Conservation (phyloP, 1,140 invertebrate genomes). For the Hylaeus anthracinus region DNA sequence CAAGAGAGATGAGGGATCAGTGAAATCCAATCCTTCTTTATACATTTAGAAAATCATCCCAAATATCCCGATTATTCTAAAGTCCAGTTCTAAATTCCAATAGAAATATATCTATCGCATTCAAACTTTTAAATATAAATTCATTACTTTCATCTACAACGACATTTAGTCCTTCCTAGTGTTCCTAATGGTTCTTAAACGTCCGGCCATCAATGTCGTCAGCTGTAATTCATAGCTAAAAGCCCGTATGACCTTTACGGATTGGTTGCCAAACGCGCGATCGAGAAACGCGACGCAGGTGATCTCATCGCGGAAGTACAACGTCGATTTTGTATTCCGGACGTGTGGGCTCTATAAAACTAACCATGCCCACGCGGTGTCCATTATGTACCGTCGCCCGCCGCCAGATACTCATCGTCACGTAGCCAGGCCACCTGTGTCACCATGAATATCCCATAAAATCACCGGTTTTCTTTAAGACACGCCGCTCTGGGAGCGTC, state of each 20-base stretch:
- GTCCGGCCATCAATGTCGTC: background rate
- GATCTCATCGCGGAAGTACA: slow-evolving; percentile 55
- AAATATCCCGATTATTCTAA: no score
- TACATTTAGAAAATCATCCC: no score
- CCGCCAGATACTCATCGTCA: slow-evolving; percentile 57
- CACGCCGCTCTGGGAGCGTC: slow-evolving; percentile 24
- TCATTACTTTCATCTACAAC: background rate
- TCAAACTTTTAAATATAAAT: no score
- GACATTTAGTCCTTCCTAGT: background rate
- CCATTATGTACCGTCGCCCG: slow-evolving; percentile 24
- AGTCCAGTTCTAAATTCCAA: no score
- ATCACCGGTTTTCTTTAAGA: slow-evolving; percentile 23
- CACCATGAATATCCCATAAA: slow-evolving; percentile 54
- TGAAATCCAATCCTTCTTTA: no score
- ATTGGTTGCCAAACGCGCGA: background rate
- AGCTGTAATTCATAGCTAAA: background rate
- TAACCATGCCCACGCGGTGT: slow-evolving; percentile 49
- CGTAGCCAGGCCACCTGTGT: slow-evolving; percentile 54
- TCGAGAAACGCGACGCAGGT: background rate
- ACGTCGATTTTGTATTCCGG: slow-evolving; percentile 45
- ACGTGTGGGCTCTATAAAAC: slow-evolving; percentile 52
- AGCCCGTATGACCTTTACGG: background rate
- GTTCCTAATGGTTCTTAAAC: background rate
- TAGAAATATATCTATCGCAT: no score
- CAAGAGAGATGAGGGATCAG: no score